Conservation (phyloP, 2,797 vertebrate genomes). For the Champsocephalus gunnari region DNA sequence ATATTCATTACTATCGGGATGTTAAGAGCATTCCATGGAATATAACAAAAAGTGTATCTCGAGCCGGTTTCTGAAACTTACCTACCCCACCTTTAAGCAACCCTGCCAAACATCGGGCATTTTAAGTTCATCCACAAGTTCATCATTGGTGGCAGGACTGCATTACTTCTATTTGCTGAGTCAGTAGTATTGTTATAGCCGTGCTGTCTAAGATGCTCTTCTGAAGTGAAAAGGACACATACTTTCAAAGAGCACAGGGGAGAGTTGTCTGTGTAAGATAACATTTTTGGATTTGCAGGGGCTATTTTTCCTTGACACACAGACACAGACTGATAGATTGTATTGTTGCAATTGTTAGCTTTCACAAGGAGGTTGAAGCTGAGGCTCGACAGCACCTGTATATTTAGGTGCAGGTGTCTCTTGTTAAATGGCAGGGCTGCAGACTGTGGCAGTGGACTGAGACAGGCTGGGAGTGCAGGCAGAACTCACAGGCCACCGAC, state of each 20-base stretch:
- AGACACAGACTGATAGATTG: slow-evolving; percentile 13
- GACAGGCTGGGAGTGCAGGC: slow-evolving; percentile 71
- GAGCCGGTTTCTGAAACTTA: too few species aligned
- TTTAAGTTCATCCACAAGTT: neutral
- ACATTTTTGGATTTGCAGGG: slow-evolving; percentile 25
- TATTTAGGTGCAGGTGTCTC: slow-evolving; percentile 67
- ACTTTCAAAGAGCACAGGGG: neutral
- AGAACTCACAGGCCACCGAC: slow-evolving; percentile 70
- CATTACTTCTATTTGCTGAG: neutral
- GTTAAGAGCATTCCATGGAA: too few species aligned
- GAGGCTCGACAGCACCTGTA: slow-evolving; percentile 51
- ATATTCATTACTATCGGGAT: too few species aligned
- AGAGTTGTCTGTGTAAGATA: slow-evolving; percentile 41
- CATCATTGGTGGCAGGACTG: neutral
- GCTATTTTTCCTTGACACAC: slow-evolving; percentile 31
- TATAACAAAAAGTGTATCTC: too few species aligned
- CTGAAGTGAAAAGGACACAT: slow-evolving; percentile 19
- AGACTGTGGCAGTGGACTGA: slow-evolving; percentile 69
- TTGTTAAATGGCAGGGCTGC: slow-evolving; percentile 70
- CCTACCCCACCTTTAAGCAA: neutral
- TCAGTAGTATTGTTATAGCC: slow-evolving; percentile 4
- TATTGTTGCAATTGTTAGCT: slow-evolving; percentile 45
- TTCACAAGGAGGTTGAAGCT: slow-evolving; percentile 45
- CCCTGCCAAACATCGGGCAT: too few species aligned
- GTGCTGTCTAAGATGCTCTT: slow-evolving; percentile 7